Conservation (phyloP, 2,113 vertebrate genomes). For the Plecotus auritus region DNA sequence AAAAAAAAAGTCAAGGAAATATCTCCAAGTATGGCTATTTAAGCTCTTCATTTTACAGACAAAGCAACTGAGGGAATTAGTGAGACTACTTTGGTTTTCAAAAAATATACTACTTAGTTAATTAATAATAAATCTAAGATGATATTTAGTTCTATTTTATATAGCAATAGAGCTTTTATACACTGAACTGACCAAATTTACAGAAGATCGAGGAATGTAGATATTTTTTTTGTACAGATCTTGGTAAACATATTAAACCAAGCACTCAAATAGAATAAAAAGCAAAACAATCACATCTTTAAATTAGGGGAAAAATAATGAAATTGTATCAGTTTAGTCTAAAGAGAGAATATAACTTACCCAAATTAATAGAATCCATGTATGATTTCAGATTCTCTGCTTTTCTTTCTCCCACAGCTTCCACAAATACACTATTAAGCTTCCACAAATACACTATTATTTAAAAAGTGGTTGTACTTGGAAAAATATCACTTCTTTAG, state of each 20-base stretch:
- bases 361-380: neutral
- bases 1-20: neutral
- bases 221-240: neutral
- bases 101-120: neutral
- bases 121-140: neutral
- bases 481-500: neutral
- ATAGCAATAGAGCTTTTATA: neutral
- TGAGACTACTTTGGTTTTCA: neutral
- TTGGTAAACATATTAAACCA: slow-evolving; percentile 14
- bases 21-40: neutral
- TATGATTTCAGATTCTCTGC: neutral
- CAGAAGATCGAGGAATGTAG: neutral
- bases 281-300: neutral
- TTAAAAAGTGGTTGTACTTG: neutral
- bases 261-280: neutral
- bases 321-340: neutral
- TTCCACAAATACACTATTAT: neutral
- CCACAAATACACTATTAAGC: neutral
- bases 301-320: neutral
- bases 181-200: neutral
- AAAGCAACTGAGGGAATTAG: neutral
- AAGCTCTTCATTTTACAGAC: neutral
- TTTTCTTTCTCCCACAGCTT: neutral
- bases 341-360: neutral
- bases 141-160: neutral